Base-by-base conservation (phyloP, 2,113 vertebrate species). In the Oriolus oriolus region DNA sequence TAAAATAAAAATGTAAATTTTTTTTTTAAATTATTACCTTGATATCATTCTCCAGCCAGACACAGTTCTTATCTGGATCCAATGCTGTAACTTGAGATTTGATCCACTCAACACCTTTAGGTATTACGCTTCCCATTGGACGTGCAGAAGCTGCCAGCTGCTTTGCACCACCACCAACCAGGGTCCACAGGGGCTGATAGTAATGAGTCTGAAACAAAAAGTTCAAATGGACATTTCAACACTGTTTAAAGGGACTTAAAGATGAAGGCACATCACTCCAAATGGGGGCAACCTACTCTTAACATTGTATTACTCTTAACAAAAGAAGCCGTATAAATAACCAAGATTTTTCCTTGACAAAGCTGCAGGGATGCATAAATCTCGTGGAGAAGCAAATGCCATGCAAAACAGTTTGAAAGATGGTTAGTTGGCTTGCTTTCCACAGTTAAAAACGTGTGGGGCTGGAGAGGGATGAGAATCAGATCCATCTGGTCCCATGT, bases 111-210 rank as follows among this genome's bases (percentile, higher is more conserved):
- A 99, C 98, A 30, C 99, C 99, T 27, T 98, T 96, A 1, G 99
- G 99, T 31, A 99, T 98, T 27, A 99, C 96, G 2, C 97, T 99
- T 2, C 83, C 97, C 9, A 98, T 99, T 22, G 98, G 53, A 6
- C 98, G 98, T 2, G 96, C 98, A 5, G 99, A 99, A 2, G 96
- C 87, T 21, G 92, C 95, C 26, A 99, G 18, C 16, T 84, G 97
- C 94, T 99, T 99, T 42, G 99, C 99, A 20, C 99, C 99, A 37
- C 98, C 99, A 3, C 99, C 99, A 71, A 99, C 99, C 73, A 99
- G 96, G 0, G 99, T 99, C 99, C 99, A 99, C 69, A 99, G 96
- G 0, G 99, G 99, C 97, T 99, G 99, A 91, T 99, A 99, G 95
- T 99, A 99, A 91, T 99, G 99, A 86, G 96, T 98, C 99, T 99